phyloP scores from a whole-genome alignment of 2,797 vertebrate species.

The Xyrichtys novacula region DNA sequence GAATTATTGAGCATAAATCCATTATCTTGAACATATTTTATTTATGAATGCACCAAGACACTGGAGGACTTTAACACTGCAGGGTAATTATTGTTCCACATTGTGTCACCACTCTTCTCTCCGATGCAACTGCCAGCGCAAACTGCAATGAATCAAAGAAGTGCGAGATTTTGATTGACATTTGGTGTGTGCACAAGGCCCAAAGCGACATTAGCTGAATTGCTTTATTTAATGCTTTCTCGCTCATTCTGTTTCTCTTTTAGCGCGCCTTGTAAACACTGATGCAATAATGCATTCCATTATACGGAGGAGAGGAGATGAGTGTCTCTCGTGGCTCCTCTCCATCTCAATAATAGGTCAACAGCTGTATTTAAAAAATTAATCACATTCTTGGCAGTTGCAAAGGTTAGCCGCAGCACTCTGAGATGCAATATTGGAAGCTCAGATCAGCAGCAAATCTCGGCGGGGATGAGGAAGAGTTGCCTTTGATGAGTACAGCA shows the following conservation, averaged over 20 bases:
- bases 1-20: conserved; percentile 88
- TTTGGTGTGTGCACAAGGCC: conserved; percentile 70
- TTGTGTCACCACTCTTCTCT: conserved; percentile 80
- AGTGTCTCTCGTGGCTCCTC: conserved; percentile 81
- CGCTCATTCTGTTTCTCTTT: conserved; percentile 83
- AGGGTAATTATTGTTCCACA: conserved; percentile 83
- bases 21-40: conserved; percentile 87
- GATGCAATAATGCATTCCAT: conserved; percentile 87
- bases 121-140: conserved; percentile 73
- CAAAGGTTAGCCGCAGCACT: conserved; percentile 84
- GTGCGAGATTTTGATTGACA: conserved; percentile 82
- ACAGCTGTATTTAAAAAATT: conserved; percentile 92
- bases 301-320: conserved; percentile 78
- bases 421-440: conserved; percentile 83
- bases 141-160: conserved; percentile 80
- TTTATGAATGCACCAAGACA: conserved; percentile 86
- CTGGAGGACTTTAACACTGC: conserved; percentile 80
- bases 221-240: conserved; percentile 84
- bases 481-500: conserved; percentile 88
- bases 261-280: conserved; percentile 87
- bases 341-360: conserved; percentile 89
- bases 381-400: conserved; percentile 88
- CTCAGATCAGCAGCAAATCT: conserved; percentile 83
- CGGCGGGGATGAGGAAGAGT: conserved; percentile 81
- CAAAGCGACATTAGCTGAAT: conserved; percentile 81